A percentile compares a stretch with the other conserved stretches of the same genome.
Conservation (phyloP, 2,888 invertebrate species). For the Oeneis ivallda region DNA sequence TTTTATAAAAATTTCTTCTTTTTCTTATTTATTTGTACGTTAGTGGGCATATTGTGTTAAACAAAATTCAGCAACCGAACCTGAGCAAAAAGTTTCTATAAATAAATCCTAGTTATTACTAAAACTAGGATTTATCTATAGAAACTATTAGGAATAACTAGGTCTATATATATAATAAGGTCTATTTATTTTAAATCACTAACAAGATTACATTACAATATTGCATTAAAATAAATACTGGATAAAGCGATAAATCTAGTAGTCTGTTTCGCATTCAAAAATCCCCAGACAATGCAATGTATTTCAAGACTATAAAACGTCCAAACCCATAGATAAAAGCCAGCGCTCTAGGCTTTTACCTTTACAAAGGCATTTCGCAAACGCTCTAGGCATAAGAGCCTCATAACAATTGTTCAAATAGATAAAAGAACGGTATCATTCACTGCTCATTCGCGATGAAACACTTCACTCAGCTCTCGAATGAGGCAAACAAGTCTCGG, state of each 20-base stretch:
- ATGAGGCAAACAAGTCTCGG: constrained; percentile 42
- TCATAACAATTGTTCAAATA: constrained; percentile 35
- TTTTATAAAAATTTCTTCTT: no score
- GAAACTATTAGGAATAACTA: no score
- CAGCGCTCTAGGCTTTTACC: constrained; percentile 18
- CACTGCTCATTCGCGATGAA: constrained; percentile 37
- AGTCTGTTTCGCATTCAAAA: background rate
- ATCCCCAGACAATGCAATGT: constrained; percentile 1
- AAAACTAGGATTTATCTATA: no score
- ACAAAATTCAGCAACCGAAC: no score
- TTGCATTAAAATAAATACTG: background rate
- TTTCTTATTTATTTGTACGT: no score
- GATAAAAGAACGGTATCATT: constrained; percentile 39
- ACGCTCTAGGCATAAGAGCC: constrained; percentile 26
- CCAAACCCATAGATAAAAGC: constrained; percentile 21
- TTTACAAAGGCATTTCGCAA: constrained; percentile 25
- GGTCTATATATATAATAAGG: no score
- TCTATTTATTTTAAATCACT: no score
- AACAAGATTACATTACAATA: no score
- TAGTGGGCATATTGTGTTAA: no score
- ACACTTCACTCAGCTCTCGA: constrained; percentile 34
- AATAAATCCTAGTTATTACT: no score
- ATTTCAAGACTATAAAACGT: constrained; percentile 16
- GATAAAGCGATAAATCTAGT: background rate
- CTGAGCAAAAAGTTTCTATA: no score